phyloP scores from a whole-genome alignment of 2,797 vertebrate species.

The Eremophila alpestris region DNA sequence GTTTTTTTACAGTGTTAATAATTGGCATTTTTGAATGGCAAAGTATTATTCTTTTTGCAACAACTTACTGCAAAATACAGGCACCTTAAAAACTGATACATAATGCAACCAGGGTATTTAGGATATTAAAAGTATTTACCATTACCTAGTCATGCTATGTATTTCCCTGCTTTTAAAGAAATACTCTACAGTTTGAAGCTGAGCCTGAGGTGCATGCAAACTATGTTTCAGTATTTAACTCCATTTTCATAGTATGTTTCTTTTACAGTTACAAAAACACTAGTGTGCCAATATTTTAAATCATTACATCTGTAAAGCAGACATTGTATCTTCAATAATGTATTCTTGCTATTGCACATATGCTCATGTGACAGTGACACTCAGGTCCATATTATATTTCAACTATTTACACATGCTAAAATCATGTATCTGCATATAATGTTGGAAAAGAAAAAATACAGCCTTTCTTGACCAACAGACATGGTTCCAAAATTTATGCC shows the following conservation, averaged over 20 bases:
- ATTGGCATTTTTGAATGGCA: slow-evolving; percentile 43
- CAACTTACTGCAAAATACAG: slow-evolving; percentile 46
- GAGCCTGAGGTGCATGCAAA: slow-evolving; percentile 41
- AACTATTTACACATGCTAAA: slow-evolving; percentile 53
- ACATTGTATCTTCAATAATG: neutral
- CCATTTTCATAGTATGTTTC: neutral
- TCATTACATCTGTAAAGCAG: neutral
- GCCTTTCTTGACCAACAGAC: slow-evolving; percentile 26
- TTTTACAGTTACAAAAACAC: slow-evolving; percentile 27
- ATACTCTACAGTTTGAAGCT: slow-evolving; percentile 1
- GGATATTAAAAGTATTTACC: slow-evolving; percentile 1
- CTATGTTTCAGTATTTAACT: slow-evolving; percentile 27
- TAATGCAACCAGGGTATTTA: slow-evolving; percentile 30
- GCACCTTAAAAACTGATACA: slow-evolving; percentile 49
- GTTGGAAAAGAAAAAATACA: slow-evolving; percentile 8
- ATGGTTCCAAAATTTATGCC: neutral
- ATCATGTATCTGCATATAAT: neutral
- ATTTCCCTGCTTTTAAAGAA: slow-evolving; percentile 47
- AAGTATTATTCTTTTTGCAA: slow-evolving; percentile 39
- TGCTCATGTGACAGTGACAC: slow-evolving; percentile 10
- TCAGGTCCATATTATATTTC: neutral
- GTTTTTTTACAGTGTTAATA: neutral
- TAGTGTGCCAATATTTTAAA: slow-evolving; percentile 30
- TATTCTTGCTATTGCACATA: slow-evolving; percentile 33
- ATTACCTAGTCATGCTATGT: slow-evolving; percentile 30